Evolutionary conservation across 2,888 invertebrate genomes (phyloP), one percentile per base, ranked within the genome.

Genomic region (Cheilosia soror): DNA sequence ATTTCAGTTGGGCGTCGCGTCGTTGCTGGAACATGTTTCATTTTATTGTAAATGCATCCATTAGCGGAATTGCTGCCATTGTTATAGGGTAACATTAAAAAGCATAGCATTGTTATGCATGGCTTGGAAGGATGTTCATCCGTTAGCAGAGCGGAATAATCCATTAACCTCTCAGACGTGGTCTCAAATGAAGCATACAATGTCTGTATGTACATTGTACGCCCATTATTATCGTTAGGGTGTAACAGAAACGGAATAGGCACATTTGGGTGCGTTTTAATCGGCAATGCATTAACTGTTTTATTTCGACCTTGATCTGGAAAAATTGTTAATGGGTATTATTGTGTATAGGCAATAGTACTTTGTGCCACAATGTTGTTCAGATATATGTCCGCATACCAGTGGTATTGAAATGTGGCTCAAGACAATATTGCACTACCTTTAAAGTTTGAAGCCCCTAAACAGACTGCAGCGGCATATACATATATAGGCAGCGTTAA

Each of bases 101-200:
- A 42, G 13, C 20, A 75, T 37, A 42, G 57, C 47, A 69, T 75
- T 84, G 79, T 79, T 79, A 63, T 78, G 60, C 57, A 5, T 29
- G 49, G 47, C 69, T 53, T 20, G 37, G 20, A 63, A 47, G 75
- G 79, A 84, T 79, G 55, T 75, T 69, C 58, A 65, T 40, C 51
- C 65, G 53, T 62, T 55, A 80, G 76, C 60, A 76, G 69, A 72
- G 76, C 79, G 60, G 75, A 85, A 80, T 85, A 85, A 85, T 85
- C 84, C 84, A 85, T 85, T 85, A 85, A 85, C 80, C 84, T 80
- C 71, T 80, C 80, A 85, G 84, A 85, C 80, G 58, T 76, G 51
- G 53, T 69, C 57, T 63, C 29, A 31, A 66, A 60, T 63, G 55
- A 63, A 49, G 55, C 57, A 63, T 71, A 62, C 71, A 71, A 57